phyloP scores from a whole-genome alignment of 2,888 invertebrate genomes.

The Drosophila paranaensis region DNA sequence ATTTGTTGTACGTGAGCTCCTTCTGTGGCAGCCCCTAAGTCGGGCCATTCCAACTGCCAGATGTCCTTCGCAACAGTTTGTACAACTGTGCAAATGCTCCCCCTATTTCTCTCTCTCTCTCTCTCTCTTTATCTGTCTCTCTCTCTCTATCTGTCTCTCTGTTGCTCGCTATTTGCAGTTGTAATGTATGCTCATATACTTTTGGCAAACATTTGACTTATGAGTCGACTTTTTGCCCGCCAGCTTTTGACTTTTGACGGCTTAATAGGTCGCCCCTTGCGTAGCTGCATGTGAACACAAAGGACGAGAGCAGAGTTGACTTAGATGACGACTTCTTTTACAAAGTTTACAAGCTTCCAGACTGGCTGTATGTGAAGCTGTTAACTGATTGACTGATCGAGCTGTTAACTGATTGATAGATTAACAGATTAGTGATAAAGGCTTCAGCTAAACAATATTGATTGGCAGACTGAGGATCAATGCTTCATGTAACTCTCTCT shows the following conservation, averaged over 20 bases:
- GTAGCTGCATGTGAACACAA: not conserved
- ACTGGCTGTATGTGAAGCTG: not conserved
- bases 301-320: constrained; percentile 1
- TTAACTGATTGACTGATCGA: not conserved
- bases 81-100: constrained; percentile 10
- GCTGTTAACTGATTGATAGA: not conserved
- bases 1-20: constrained; percentile 29
- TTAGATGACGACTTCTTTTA: constrained; percentile 9
- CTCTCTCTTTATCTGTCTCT: not conserved
- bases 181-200: constrained; percentile 53
- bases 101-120: not conserved
- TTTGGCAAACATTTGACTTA: constrained; percentile 73
- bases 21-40: not conserved
- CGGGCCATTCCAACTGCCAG: constrained; percentile 25
- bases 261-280: constrained; percentile 25
- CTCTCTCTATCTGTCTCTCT: not conserved
- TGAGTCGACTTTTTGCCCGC: constrained; percentile 54
- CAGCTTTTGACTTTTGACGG: constrained; percentile 49
- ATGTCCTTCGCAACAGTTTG: constrained; percentile 30
- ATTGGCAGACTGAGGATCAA: too few species aligned
- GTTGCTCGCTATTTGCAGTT: constrained; percentile 51
- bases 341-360: constrained; percentile 5
- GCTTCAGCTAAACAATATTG: too few species aligned
- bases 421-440: too few species aligned
- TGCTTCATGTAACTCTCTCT: too few species aligned